phyloP scores from a whole-genome alignment of 2,888 invertebrate species.

The Crematogaster levior region DNA sequence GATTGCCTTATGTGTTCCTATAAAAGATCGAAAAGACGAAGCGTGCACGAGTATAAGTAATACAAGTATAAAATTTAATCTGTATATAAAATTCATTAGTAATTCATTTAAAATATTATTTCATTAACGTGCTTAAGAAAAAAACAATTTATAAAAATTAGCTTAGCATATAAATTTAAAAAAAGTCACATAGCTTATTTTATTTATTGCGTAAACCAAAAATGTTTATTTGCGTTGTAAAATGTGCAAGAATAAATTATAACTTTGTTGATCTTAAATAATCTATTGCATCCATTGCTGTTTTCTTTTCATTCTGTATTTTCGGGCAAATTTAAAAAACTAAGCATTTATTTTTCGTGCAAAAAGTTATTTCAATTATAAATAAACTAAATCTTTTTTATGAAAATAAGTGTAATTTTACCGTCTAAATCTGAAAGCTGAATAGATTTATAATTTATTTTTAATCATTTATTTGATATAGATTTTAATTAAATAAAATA shows the following conservation, averaged over 20 bases:
- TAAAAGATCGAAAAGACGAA: constrained; percentile 34
- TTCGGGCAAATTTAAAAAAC: background rate
- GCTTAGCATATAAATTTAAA: background rate
- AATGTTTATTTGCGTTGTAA: background rate
- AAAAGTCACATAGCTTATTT: background rate
- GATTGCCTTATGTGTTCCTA: constrained; percentile 93
- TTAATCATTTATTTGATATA: background rate
- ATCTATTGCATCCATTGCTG: background rate
- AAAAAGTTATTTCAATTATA: background rate
- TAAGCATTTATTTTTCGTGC: background rate
- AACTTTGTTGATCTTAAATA: constrained; percentile 21
- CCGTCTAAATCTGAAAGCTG: too few species aligned
- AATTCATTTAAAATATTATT: background rate
- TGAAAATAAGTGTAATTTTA: background rate
- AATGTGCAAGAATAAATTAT: background rate
- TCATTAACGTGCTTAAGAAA: background rate
- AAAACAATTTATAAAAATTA: constrained; percentile 1
- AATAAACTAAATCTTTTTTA: background rate
- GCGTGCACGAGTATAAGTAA: background rate
- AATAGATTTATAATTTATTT: background rate
- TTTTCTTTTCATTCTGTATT: constrained; percentile 17
- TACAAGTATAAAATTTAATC: background rate
- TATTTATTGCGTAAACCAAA: background rate
- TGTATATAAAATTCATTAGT: background rate
- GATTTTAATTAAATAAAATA: background rate